Evolutionary conservation across 1,140 invertebrate genomes (phyloP), one percentile per base, ranked within the genome.

Genomic region (Batillaria attramentaria): DNA sequence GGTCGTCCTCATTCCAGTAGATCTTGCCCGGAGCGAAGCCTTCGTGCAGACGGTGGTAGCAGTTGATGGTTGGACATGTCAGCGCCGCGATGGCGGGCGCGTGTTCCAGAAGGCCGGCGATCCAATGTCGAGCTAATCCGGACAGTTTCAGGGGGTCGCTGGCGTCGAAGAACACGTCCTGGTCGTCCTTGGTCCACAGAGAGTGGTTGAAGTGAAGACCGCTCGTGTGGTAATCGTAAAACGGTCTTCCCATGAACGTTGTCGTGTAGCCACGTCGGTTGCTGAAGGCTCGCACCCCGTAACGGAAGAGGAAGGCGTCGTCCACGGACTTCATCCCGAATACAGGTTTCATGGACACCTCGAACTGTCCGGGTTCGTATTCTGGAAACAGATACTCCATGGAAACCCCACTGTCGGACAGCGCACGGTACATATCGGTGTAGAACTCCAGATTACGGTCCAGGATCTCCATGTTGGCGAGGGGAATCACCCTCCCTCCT

Each of bases 81-180:
- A 80, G 42, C 0, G 79, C 79, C 31, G 28, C 62, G 46, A 80
- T n/a, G 24, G 65, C 73, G 8, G 65, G 43, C 16, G 73, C 74
- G 33, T 80, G 79, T 13, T 80, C 37, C 33, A 80, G 68, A 65
- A 80, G 33, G 4, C 79, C 79, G 6, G 79, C 79, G 13, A 80
- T 72, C 79, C 79, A 80, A 31, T 50, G 41, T 13, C 57, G 37
- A 28, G 66, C 73, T 5, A 70, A 28, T 6, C 31, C 62, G 33
- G 79, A 80, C 28, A 80, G 46, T 42, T 72, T 77, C 65, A 60
- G 65, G 16, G 43, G 33, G 39, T 70, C 57, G 3, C 16, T 16
- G 5, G 33, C 41, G 24, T 80, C 79, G 31, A 43, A 43, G 39
- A 80, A 80, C 28, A 70, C 20, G 72, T 80, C 77, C 3, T 43